phyloP scores from a whole-genome alignment of 1,140 invertebrate genomes.

The Lutraria rhynchaena region DNA sequence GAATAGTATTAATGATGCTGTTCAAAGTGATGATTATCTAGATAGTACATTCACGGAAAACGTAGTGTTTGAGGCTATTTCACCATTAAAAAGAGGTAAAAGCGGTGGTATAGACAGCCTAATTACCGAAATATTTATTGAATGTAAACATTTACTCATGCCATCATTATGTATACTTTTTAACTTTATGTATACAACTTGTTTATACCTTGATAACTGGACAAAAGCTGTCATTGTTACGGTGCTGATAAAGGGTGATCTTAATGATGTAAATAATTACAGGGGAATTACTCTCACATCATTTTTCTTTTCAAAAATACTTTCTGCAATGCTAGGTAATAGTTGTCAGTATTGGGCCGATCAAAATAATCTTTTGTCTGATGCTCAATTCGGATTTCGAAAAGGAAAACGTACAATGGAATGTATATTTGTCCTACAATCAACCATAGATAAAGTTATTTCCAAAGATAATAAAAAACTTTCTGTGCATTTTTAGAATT shows the following conservation, averaged over 20 bases:
- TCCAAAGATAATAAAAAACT: slow-evolving; percentile 3
- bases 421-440: slow-evolving; percentile 47
- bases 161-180: slow-evolving; percentile 25
- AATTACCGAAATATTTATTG: slow-evolving; percentile 4
- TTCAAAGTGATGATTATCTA: not conserved
- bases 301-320: slow-evolving; percentile 37
- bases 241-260: slow-evolving; percentile 45
- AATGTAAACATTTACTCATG: slow-evolving; percentile 13
- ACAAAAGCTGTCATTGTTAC: slow-evolving; percentile 40
- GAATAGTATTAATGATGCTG: too few relatives aligned
- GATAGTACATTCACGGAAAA: not conserved
- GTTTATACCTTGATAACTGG: slow-evolving; percentile 31
- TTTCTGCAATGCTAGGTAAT: slow-evolving; percentile 29
- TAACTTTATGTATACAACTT: slow-evolving; percentile 23
- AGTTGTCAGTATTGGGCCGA: slow-evolving; percentile 25
- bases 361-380: slow-evolving; percentile 18
- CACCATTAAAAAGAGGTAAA: not conserved
- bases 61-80: not conserved
- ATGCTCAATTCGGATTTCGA: slow-evolving; percentile 47
- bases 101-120: not conserved
- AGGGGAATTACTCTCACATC: too few relatives aligned
- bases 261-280: slow-evolving; percentile 51
- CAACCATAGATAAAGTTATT: slow-evolving; percentile 17
- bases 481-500: slow-evolving; percentile 9
- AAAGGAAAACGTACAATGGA: slow-evolving; percentile 12